Evolutionary conservation across 2,797 vertebrate genomes (phyloP), one percentile per base, ranked within the genome.

Genomic region (Danionella dracula): DNA sequence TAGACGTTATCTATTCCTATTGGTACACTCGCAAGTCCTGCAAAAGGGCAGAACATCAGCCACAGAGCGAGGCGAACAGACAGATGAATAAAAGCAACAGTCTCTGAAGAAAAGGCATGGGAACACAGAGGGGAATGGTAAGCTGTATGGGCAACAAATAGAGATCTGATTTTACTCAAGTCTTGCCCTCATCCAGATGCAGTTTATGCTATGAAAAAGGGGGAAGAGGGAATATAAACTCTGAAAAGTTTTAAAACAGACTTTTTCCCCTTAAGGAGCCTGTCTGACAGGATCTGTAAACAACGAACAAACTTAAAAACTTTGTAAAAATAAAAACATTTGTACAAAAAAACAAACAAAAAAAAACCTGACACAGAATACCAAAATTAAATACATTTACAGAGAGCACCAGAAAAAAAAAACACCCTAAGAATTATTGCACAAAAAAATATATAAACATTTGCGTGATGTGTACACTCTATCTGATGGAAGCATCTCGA

Each of bases 271-370:
- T 35, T 90, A 84, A 90, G 87, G 87, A 89, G 89, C 86, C 87
- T 86, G 86, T 86, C 86, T 72, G 85, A 92, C 92, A 92, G 85
- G 86, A 88, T 87, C 84, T 85, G 86, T 88, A 89, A 90, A 91
- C 85, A 86, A 85, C 85, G 86, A 88, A 79, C 81, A 84, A 88
- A 88, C 87, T 81, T 81, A 78, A 87, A 88, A 90, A 88, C 86
- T 68, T 84, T 87, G 92, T 83, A 88, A 91, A 91, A 93, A 89
- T 83, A 87, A 83, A 86, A 88, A 82, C 87, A 86, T 82, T 77
- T 89, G 21, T 65, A 65, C 50, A 65, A 65, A 64, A 59, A 69
- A 92, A 46, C 12, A 4, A 92, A 86, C 91, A 90, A 78, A 85
- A 81, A 78, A 78, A 71, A 78, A 62, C 46, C 54, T 76, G 68